Evolutionary conservation across 2,113 vertebrate genomes (phyloP).

Genomic region (Cacatua alba): DNA sequence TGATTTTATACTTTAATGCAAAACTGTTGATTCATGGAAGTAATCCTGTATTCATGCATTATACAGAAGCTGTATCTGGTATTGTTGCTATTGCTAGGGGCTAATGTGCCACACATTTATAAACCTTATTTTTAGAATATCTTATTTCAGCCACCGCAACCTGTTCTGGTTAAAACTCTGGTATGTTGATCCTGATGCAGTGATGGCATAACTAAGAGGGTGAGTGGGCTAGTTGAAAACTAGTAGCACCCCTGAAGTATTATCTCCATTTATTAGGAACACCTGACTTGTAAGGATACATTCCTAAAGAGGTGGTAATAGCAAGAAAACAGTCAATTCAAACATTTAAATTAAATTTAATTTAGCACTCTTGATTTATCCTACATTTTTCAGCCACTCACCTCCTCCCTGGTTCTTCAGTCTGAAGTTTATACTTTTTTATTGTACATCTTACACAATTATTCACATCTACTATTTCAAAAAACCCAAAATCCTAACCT

Average conservation of each 20-base stretch:
- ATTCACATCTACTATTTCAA: background rate
- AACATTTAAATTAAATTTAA: background rate
- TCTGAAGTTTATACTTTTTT: background rate
- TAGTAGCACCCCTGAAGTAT: background rate
- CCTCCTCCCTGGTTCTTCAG: background rate
- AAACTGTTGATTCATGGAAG: slow-evolving; percentile 53
- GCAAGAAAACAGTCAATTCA: background rate
- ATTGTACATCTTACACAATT: background rate
- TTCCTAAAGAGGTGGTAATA: background rate
- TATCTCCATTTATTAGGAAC: background rate
- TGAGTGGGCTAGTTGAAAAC: background rate
- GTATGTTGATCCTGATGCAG: slow-evolving; percentile 6
- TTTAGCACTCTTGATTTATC: background rate
- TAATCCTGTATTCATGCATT: slow-evolving; percentile 44
- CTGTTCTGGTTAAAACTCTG: slow-evolving; percentile 20
- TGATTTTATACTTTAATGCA: slow-evolving; percentile 11
- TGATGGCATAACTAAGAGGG: background rate
- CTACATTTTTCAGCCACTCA: background rate
- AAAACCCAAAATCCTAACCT: background rate
- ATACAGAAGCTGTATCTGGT: slow-evolving; percentile 34
- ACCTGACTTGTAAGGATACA: background rate
- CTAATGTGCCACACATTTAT: slow-evolving; percentile 33
- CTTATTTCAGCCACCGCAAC: slow-evolving; percentile 32
- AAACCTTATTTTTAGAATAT: slow-evolving; percentile 40
- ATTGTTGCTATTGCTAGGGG: slow-evolving; percentile 39